Evolutionary conservation across 2,113 vertebrate species (phyloP).

Genomic region (Poecile atricapillus): DNA sequence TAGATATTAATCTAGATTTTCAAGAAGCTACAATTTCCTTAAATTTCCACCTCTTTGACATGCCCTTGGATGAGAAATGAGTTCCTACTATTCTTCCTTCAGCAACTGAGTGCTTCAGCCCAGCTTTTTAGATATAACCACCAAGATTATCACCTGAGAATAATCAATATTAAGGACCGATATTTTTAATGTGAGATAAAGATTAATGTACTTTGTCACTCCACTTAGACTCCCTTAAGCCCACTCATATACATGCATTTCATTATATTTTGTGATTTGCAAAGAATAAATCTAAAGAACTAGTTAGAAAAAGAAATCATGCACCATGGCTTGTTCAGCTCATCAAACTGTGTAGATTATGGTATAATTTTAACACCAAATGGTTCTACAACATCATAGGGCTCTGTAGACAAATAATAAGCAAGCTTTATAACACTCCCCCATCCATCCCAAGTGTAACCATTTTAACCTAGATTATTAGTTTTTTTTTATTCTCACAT

Average conservation of each 20-base stretch:
- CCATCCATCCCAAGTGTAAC: not conserved
- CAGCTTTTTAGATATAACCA: not conserved
- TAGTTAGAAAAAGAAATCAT: not conserved
- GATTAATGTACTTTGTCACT: slow-evolving; percentile 25
- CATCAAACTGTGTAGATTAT: not conserved
- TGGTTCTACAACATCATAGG: not conserved
- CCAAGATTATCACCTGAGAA: not conserved
- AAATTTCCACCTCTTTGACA: not conserved
- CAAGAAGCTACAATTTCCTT: not conserved
- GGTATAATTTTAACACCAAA: not conserved
- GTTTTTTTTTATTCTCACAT: not conserved
- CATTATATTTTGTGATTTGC: not conserved
- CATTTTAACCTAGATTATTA: not conserved
- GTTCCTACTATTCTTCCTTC: not conserved
- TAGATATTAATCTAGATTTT: not conserved
- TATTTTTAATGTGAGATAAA: not conserved
- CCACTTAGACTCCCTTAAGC: not conserved
- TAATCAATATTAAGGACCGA: not conserved
- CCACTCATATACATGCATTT: not conserved
- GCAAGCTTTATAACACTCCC: not conserved
- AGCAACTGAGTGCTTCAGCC: not conserved
- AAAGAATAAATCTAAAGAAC: not conserved
- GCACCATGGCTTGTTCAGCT: not conserved
- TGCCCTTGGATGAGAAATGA: not conserved
- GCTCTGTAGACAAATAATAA: not conserved